Evolutionary conservation across 2,888 invertebrate species (phyloP).

Genomic region (Erynnis tages): DNA sequence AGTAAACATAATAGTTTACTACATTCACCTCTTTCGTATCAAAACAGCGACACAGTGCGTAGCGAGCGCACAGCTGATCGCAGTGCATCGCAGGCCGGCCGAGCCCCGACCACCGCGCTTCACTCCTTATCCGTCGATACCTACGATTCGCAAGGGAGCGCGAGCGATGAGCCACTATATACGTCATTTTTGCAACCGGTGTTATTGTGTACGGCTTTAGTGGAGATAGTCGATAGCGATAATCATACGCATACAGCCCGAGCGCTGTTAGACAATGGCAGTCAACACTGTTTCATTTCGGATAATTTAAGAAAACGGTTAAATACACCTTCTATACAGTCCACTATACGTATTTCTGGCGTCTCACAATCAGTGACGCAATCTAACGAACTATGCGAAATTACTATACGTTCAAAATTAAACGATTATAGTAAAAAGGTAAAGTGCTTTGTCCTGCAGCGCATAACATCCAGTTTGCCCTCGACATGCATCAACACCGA

Average conservation of each 20-base stretch:
- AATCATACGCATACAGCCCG: constrained; percentile 10
- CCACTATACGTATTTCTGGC: constrained; percentile 1
- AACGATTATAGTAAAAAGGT: not conserved
- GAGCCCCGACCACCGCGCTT: too few species aligned
- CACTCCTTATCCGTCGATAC: too few species aligned
- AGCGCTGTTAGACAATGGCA: constrained; percentile 4
- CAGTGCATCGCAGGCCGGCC: not conserved
- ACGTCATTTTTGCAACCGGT: constrained; percentile 6
- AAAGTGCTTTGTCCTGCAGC: constrained; percentile 9
- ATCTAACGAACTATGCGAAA: not conserved
- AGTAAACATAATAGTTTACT: constrained; percentile 22
- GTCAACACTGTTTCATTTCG: not conserved
- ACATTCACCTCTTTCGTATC: too few species aligned
- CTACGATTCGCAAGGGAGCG: not conserved
- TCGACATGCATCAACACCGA: constrained; percentile 13
- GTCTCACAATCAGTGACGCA: constrained; percentile 3
- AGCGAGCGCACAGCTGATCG: not conserved
- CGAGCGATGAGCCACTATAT: not conserved
- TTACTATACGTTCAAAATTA: constrained; percentile 1
- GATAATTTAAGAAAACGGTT: constrained; percentile 3
- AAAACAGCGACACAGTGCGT: too few species aligned
- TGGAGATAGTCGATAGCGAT: constrained; percentile 14
- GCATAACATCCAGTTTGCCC: constrained; percentile 26
- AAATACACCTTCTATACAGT: constrained; percentile 5
- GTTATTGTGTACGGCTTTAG: constrained; percentile 22